Evolutionary conservation across 2,888 invertebrate genomes (phyloP), one percentile per base, ranked within the genome.

Genomic region (Tiphia femorata): DNA sequence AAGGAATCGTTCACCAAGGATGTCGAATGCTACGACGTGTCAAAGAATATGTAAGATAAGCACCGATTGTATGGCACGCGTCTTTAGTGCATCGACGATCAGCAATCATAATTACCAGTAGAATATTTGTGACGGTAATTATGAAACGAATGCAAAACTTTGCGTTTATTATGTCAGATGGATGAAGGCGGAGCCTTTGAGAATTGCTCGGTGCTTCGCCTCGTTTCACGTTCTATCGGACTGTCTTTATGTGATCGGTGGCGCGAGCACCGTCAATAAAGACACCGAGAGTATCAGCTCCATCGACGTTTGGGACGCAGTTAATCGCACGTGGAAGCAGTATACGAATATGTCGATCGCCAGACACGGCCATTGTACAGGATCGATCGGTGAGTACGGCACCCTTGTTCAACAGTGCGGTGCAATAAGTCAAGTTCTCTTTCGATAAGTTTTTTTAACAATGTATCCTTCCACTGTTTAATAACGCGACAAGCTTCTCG

Each of bases 11-110:
- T 90, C 49, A 86, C 87, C 63, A 86, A 86, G 67, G 85, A 85
- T 48, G 89, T 91, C 1, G 90, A 90, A 78, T 88, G 88, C 78
- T 91, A 89, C 75, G 88, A 90, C 77, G 86, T 88, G 0, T 85
- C 84, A 62, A 86, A 85, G 54, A 87, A 90, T 75, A 86, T 88
- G 90, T 90, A 72, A 81, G 84, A 67, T 19, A 35, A 23, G 46
- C 44, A n/a, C n/a, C n/a, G n/a, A n/a, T n/a, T n/a, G n/a, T n/a
- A n/a, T n/a, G n/a, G n/a, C n/a, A n/a, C n/a, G n/a, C n/a, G n/a
- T n/a, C n/a, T n/a, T n/a, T n/a, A n/a, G n/a, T n/a, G n/a, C n/a
- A n/a, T n/a, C n/a, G n/a, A n/a, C n/a, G n/a, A n/a, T n/a, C n/a
- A n/a, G n/a, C n/a, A n/a, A n/a, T n/a, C n/a, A n/a, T n/a, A n/a